phyloP scores from a whole-genome alignment of 2,888 invertebrate species.

The Saturnia pavonia region DNA sequence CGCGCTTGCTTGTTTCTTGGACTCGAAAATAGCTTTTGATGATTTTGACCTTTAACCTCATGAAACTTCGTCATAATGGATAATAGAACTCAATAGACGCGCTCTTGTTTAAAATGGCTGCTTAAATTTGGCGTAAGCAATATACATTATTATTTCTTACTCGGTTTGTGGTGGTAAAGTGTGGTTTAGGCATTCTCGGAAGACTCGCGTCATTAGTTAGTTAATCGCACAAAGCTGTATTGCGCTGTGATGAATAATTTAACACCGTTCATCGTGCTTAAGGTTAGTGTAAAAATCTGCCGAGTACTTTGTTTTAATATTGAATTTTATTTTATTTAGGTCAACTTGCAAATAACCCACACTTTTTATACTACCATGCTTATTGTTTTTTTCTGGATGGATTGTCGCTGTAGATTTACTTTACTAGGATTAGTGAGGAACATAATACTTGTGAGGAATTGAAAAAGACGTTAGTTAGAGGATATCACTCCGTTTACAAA shows the following conservation, averaged over 20 bases:
- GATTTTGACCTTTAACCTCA: slow-evolving; percentile 52
- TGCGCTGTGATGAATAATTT: slow-evolving; percentile 56
- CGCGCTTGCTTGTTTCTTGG: slow-evolving; percentile 38
- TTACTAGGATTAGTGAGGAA: background rate
- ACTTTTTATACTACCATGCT: slow-evolving; percentile 8
- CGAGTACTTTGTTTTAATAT: slow-evolving; percentile 30
- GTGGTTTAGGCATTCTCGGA: slow-evolving; percentile 45
- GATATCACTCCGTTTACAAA: no score
- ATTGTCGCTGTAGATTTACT: background rate
- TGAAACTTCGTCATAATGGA: slow-evolving; percentile 35
- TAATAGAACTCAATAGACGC: slow-evolving; percentile 33
- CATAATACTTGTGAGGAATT: background rate
- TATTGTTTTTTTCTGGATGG: slow-evolving; percentile 8
- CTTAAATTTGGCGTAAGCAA: slow-evolving; percentile 35
- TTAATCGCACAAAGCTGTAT: slow-evolving; percentile 47
- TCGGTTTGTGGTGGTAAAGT: slow-evolving; percentile 31
- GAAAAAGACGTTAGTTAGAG: background rate
- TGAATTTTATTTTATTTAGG: slow-evolving; percentile 25
- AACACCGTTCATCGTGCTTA: slow-evolving; percentile 39
- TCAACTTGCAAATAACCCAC: slow-evolving; percentile 22
- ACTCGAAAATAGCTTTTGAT: slow-evolving; percentile 37
- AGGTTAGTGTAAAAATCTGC: slow-evolving; percentile 37
- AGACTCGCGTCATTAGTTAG: slow-evolving; percentile 37
- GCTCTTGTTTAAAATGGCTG: slow-evolving; percentile 38
- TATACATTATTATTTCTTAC: slow-evolving; percentile 25